Evolutionary conservation across 2,888 invertebrate species (phyloP).

Genomic region (Eupithecia centaureata): DNA sequence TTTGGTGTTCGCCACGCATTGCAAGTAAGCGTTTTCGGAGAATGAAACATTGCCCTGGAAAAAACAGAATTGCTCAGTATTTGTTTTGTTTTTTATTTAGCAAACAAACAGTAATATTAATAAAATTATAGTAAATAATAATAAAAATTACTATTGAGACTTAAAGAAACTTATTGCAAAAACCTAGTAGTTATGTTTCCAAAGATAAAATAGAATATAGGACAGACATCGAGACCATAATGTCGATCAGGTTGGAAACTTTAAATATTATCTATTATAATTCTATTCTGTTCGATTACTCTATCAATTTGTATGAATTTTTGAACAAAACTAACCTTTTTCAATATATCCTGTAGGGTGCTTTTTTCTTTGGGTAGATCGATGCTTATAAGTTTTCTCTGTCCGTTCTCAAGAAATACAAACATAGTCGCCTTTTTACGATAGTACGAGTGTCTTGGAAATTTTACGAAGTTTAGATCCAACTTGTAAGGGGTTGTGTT

Average conservation of each 20-base stretch:
- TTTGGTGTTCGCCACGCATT: constrained; percentile 3
- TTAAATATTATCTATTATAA: too few relatives aligned
- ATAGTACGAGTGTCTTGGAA: background rate
- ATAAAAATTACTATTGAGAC: too few relatives aligned
- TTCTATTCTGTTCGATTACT: too few relatives aligned
- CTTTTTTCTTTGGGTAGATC: background rate
- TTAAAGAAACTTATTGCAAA: too few relatives aligned
- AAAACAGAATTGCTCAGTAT: background rate
- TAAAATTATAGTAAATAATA: too few relatives aligned
- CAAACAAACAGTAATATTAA: too few relatives aligned
- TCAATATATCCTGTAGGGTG: constrained; percentile 4
- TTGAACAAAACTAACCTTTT: background rate
- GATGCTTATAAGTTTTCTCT: constrained; percentile 3
- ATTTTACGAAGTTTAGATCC: background rate
- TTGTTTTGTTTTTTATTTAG: too few relatives aligned
- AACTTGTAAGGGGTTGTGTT: background rate
- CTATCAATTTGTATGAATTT: too few relatives aligned
- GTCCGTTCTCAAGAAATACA: constrained; percentile 6
- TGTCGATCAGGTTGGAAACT: too few relatives aligned
- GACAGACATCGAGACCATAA: too few relatives aligned
- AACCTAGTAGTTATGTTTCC: too few relatives aligned
- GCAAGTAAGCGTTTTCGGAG: background rate
- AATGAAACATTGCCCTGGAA: constrained; percentile 1
- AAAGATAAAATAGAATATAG: too few relatives aligned
- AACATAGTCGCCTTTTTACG: constrained; percentile 3